A percentile compares a stretch with the other conserved stretches of the same genome.
Conservation (phyloP, 2,113 vertebrate genomes). For the Gymnarchus niloticus region DNA sequence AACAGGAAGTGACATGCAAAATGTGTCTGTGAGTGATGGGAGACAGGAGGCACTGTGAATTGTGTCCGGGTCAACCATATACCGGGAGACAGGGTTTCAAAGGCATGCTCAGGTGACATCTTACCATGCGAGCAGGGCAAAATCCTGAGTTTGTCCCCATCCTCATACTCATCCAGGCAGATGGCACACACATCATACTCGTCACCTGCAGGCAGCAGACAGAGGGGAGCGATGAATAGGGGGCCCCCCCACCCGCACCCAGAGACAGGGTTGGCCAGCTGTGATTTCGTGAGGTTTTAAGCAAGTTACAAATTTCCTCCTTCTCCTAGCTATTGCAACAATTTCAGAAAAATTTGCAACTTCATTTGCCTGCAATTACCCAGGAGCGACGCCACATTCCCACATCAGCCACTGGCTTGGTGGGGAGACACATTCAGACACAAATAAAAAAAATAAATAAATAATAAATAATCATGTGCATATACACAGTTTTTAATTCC, state of each 20-base stretch:
- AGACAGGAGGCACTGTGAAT: not conserved
- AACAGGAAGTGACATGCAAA: not conserved
- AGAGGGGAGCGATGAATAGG: not conserved
- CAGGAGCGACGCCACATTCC: not conserved
- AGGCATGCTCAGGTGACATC: too few species aligned
- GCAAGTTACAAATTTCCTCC: not conserved
- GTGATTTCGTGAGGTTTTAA: too few species aligned
- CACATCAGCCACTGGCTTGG: not conserved
- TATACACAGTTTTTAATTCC: not conserved
- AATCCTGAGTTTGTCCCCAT: constrained; percentile 92
- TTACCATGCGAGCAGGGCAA: constrained; percentile 95
- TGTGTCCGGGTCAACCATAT: too few species aligned
- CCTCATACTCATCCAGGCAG: constrained; percentile 96
- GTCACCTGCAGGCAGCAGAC: constrained; percentile 66
- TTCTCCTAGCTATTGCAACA: not conserved
- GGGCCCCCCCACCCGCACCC: not conserved
- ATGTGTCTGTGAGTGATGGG: not conserved
- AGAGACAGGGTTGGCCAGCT: not conserved
- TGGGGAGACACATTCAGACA: not conserved
- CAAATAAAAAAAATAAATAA: not conserved
- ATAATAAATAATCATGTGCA: not conserved
- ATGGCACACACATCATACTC: constrained; percentile 94
- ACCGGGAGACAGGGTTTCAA: too few species aligned
- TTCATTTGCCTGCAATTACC: not conserved
- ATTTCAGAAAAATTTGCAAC: not conserved